These are phyloP conservation scores for Lydus trimaculatus DNA, from an alignment of 2,888 invertebrate genomes.

Conservation along the genomic window DNA sequence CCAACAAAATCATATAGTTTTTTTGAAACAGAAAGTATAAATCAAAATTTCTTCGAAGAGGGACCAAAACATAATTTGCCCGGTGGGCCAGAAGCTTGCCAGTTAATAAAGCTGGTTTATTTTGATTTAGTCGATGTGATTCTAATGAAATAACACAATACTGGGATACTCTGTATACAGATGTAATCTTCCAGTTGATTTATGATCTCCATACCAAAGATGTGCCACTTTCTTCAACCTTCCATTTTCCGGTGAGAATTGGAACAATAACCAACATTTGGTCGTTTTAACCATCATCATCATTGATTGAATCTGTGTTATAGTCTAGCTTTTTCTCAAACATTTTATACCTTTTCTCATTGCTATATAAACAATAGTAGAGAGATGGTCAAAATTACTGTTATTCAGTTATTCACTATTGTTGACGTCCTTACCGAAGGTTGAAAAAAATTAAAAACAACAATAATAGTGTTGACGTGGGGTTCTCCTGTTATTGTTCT, in stretches of 20 bases:
- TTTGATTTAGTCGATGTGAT: no score
- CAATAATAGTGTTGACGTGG: slow-evolving; percentile 39
- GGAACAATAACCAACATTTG: not conserved
- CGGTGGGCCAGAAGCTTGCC: no score
- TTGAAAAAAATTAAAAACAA: no score
- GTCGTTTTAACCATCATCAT: not conserved
- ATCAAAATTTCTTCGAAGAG: no score
- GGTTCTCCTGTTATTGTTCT: not conserved
- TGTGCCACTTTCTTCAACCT: not conserved
- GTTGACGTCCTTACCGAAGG: slow-evolving; percentile 42
- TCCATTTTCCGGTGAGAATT: not conserved
- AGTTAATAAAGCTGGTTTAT: no score
- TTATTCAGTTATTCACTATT: slow-evolving; percentile 6
- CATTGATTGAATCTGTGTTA: not conserved
- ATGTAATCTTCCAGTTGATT: not conserved
- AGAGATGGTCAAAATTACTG: slow-evolving; percentile 5
- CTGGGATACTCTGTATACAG: not conserved
- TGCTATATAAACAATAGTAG: not conserved
- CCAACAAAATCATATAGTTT: no score
- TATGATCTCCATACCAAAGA: not conserved
- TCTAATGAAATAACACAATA: no score
- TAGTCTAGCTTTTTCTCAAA: not conserved
- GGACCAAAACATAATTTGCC: no score
- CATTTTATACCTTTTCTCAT: not conserved
- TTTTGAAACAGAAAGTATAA: no score